Evolutionary conservation across 1,140 invertebrate genomes (phyloP), one percentile per base, ranked within the genome.

Genomic region (Heliothis subflexa): DNA sequence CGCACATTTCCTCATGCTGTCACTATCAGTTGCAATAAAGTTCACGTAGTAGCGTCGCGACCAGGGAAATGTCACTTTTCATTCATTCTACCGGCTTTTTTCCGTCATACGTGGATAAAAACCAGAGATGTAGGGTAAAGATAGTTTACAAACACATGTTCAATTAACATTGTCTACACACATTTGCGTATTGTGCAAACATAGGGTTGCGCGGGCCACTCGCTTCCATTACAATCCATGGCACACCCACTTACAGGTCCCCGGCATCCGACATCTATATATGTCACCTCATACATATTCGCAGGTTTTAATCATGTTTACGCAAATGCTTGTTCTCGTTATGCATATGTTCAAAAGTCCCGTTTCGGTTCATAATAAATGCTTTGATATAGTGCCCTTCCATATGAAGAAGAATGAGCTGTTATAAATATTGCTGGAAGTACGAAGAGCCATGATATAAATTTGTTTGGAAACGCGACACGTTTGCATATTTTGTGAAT

Each of bases 241-340:
- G 61, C 59, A 16, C 62, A 55, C 74, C 50, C 59, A 75, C 47
- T 62, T 18, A 5, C 9, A 71, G 16, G 40, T 28, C 47, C 50
- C 61, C 57, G 28, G 18, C 49, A 68, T 77, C n/a, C 33, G 33
- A 33, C 33, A 33, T 33, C 33, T n/a, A n/a, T 57, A 80, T 76
- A 76, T 71, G 64, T 75, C 64, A 71, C 73, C 77, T 84, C 81
- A 84, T 84, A 80, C 83, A 82, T 82, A 84, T 84, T 82, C 83
- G 66, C 59, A 25, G 57, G 70, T 61, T 80, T 81, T 79, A 82
- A 84, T 84, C 73, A 81, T 64, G 79, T 82, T 81, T 78, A 79
- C 73, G 70, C 59, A 81, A 82, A 82, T 82, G 79, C 76, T 84
- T 84, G 78, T 61, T 76, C 71, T 81, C 78, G 62, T 75, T 76